Conservation (phyloP, 64 coral and sea anemone species). For the Montipora foliosa region DNA sequence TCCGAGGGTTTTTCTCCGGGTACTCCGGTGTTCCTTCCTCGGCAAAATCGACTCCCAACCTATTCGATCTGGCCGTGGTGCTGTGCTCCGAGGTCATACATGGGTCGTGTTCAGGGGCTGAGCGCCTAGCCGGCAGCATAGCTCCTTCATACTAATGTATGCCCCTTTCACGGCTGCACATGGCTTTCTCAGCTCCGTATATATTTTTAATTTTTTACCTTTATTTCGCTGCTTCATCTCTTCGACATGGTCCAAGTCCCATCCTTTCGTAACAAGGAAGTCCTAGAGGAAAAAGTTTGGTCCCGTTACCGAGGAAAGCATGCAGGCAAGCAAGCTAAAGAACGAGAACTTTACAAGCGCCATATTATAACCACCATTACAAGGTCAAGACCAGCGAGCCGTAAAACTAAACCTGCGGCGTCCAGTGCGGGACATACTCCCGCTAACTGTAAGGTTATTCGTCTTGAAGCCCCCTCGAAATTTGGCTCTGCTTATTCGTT, state of each 20-base stretch:
- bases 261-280: background rate
- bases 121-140: too few species aligned
- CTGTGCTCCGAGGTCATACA: too few species aligned
- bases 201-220: background rate
- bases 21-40: too few species aligned
- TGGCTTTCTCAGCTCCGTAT: background rate
- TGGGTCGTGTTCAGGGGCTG: too few species aligned
- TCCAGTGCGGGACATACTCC: background rate
- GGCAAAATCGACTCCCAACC: too few species aligned
- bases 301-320: too few species aligned
- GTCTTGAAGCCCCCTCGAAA: background rate
- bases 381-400: slow-evolving; percentile 33
- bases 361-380: slow-evolving; percentile 7
- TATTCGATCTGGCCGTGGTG: too few species aligned
- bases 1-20: too few species aligned
- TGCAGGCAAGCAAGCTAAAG: too few species aligned
- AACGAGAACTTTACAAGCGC: too few species aligned
- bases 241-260: background rate
- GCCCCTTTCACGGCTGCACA: background rate
- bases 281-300: background rate
- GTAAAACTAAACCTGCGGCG: background rate
- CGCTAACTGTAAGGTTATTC: slow-evolving; percentile 34
- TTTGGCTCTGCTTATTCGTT: slow-evolving; percentile 39
- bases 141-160: background rate
- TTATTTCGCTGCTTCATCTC: background rate